Evolutionary conservation across 2,888 invertebrate species (phyloP).

Genomic region (Hoplodrina ambigua): DNA sequence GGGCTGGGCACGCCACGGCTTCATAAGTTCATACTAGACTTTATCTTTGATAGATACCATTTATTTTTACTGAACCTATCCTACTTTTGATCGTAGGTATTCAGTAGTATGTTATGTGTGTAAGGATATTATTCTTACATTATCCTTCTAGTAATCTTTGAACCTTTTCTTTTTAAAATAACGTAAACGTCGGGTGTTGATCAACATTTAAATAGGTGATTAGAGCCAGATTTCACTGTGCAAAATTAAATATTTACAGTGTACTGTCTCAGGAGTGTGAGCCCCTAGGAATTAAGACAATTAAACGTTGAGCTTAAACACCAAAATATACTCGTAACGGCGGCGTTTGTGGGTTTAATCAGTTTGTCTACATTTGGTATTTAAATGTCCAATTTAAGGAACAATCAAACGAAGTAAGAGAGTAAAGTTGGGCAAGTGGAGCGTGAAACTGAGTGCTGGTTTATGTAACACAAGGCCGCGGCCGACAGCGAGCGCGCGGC

Average conservation of each 20-base stretch:
- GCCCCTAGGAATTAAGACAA: conserved; percentile 34
- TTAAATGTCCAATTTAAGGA: conserved; percentile 71
- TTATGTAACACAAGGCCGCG: conserved; percentile 51
- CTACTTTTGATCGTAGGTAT: conserved; percentile 7
- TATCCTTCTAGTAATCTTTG: neutral
- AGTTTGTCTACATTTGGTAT: conserved; percentile 59
- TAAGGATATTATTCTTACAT: neutral
- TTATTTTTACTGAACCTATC: conserved; percentile 46
- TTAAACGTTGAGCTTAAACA: conserved; percentile 47
- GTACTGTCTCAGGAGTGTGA: conserved; percentile 16
- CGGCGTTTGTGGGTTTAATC: conserved; percentile 34
- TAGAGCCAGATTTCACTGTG: neutral
- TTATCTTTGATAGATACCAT: conserved; percentile 46
- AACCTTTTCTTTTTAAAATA: neutral
- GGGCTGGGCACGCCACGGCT: conserved; percentile 12
- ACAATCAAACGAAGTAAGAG: conserved; percentile 62
- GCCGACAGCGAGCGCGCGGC: neutral
- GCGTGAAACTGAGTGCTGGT: conserved; percentile 59
- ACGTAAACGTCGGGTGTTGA: neutral
- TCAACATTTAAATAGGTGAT: neutral
- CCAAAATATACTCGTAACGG: conserved; percentile 26
- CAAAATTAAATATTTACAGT: conserved; percentile 24
- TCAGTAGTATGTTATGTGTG: conserved; percentile 2
- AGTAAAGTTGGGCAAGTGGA: conserved; percentile 40
- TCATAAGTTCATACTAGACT: conserved; percentile 28